Percentiles rank a stretch among this genome's conserved stretches.
Conservation (phyloP, 2,113 vertebrate species). For the Bufo bufo region DNA sequence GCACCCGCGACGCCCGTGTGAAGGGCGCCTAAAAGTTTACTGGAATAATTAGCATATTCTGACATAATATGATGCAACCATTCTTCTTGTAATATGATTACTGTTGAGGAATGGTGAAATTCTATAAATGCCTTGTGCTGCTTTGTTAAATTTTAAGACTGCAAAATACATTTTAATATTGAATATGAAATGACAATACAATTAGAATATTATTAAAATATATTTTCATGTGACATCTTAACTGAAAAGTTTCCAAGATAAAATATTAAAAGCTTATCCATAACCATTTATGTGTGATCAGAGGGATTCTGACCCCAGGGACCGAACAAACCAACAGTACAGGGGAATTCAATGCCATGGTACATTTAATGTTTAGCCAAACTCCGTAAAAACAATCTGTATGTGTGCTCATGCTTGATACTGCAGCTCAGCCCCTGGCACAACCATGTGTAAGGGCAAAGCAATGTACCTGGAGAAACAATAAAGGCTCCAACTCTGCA, state of each 20-base stretch:
- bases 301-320: no score
- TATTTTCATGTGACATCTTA: no score
- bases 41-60: slow-evolving; percentile 7
- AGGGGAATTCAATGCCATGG: no score
- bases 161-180: neutral
- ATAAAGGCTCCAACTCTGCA: no score
- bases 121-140: neutral
- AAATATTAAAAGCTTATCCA: neutral
- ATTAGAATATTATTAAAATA: neutral
- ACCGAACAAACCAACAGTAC: no score
- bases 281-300: neutral
- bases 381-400: no score
- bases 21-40: slow-evolving; percentile 6
- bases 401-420: no score
- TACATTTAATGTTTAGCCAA: no score
- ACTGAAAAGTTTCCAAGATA: neutral
- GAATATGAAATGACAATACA: neutral
- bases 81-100: neutral
- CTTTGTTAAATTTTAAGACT: neutral
- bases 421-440: no score
- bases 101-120: neutral
- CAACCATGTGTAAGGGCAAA: no score
- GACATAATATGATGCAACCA: neutral
- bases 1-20: no score
- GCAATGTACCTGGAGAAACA: no score